phyloP scores from a whole-genome alignment of 2,888 invertebrate genomes.

The Halictus ligatus region DNA sequence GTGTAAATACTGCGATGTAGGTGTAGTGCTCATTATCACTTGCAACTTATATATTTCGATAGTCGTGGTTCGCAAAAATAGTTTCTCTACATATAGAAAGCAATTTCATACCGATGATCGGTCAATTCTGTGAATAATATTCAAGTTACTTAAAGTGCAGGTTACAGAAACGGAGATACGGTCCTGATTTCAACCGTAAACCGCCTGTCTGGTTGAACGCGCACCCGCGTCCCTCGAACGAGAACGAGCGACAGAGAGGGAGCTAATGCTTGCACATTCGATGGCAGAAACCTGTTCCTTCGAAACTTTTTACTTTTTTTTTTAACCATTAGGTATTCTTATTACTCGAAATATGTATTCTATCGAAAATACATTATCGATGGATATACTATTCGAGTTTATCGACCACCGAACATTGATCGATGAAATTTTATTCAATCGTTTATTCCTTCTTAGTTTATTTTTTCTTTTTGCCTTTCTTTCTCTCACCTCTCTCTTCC shows the following conservation, averaged over 20 bases:
- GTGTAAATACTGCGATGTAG: not conserved
- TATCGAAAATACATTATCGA: conserved; percentile 9
- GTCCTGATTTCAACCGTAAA: conserved; percentile 77
- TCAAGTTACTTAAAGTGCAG: conserved; percentile 23
- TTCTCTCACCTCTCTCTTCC: conserved; percentile 12
- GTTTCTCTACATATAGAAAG: not conserved
- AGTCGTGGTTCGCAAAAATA: too few relatives aligned
- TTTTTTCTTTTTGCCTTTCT: conserved; percentile 16
- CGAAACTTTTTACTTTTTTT: conserved; percentile 77
- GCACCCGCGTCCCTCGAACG: conserved; percentile 72
- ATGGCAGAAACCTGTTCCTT: conserved; percentile 83
- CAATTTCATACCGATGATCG: not conserved
- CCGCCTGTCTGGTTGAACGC: conserved; percentile 78
- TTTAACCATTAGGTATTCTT: conserved; percentile 74
- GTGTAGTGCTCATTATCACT: not conserved
- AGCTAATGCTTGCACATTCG: conserved; percentile 60
- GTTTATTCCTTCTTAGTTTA: conserved; percentile 2
- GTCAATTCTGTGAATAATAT: not conserved
- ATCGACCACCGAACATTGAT: not conserved
- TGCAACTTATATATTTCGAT: not conserved
- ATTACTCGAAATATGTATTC: conserved; percentile 47
- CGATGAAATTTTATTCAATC: conserved; percentile 1
- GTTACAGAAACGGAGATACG: conserved; percentile 54
- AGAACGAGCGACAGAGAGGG: conserved; percentile 66
- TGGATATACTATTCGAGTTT: conserved; percentile 4